Evolutionary conservation across 2,113 vertebrate genomes (phyloP), one percentile per base, ranked within the genome.

Genomic region (Cathartes aura): DNA sequence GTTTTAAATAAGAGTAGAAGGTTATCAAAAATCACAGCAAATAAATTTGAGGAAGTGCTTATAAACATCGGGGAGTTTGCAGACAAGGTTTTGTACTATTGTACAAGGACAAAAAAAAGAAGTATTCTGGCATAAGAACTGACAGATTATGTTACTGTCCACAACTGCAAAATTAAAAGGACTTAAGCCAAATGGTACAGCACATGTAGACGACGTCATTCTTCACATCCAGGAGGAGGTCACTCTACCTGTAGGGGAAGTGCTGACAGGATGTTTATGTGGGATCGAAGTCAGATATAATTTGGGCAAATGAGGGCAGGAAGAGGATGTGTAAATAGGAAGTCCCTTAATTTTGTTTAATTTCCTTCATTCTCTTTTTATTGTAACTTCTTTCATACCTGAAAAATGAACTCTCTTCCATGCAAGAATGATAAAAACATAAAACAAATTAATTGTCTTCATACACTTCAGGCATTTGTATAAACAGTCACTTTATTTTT

Each of bases 261-360:
- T 83, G 60, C 88, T 94, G 95, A 89, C 91, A 98, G 97, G 95
- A 97, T 96, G 96, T 97, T 98, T 98, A 94, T 96, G 82, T 85
- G 73, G 76, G 58, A 97, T 82, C 79, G 75, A 91, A 90, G 72
- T 95, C 86, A 97, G 94, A 96, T 93, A 89, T 66, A 88, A 95
- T 97, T 84, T 30, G 29, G 50, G 80, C 32, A 87, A 96, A 89
- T 68, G 63, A 89, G 26, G 58, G 38, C 18, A 76, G 93, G 84
- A 89, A 97, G 71, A 94, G 60, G 81, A n/a, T 84, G 75, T 91
- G 56, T 88, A 96, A 91, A 95, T 93, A 96, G 94, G 95, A 98
- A 98, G 96, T 94, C 21, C 15, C 43, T 93, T 90, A 82, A 88
- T 59, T 82, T 89, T 96, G 85, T 59, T 82, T 84, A 36, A 93